These are phyloP conservation scores for Eulemur albifrons DNA, from an alignment of 2,797 vertebrate species.

Conservation along the genomic window DNA sequence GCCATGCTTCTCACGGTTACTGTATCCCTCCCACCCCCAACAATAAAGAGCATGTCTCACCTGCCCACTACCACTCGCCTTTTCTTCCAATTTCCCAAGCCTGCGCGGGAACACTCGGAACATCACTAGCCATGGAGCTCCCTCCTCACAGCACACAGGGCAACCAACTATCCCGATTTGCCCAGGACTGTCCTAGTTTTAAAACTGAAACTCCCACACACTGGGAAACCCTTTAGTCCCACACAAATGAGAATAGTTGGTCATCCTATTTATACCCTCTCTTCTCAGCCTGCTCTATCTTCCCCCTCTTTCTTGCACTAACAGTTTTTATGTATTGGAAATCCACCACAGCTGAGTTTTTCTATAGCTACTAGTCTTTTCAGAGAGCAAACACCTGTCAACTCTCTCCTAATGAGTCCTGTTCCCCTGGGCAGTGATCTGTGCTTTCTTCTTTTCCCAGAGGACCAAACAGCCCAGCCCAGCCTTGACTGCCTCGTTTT, in stretches of 20 bases:
- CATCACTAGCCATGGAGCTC: too few relatives aligned
- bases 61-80: too few relatives aligned
- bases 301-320: background rate
- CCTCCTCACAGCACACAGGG: background rate
- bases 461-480: background rate
- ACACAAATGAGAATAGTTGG: background rate
- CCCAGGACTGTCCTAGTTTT: background rate
- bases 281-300: background rate
- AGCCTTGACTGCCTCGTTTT: background rate
- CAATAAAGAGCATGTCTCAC: too few relatives aligned
- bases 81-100: too few relatives aligned
- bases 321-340: background rate
- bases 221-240: background rate
- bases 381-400: conserved; percentile 35
- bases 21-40: too few relatives aligned
- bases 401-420: background rate
- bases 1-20: too few relatives aligned
- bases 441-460: conserved; percentile 11
- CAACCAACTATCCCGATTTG: background rate
- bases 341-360: background rate
- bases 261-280: background rate
- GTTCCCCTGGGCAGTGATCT: background rate
- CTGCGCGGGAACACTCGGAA: too few relatives aligned
- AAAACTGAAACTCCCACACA: background rate
- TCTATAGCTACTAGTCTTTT: background rate